Evolutionary conservation across 2,113 vertebrate species (phyloP).

Genomic region (Pseudonaja textilis): DNA sequence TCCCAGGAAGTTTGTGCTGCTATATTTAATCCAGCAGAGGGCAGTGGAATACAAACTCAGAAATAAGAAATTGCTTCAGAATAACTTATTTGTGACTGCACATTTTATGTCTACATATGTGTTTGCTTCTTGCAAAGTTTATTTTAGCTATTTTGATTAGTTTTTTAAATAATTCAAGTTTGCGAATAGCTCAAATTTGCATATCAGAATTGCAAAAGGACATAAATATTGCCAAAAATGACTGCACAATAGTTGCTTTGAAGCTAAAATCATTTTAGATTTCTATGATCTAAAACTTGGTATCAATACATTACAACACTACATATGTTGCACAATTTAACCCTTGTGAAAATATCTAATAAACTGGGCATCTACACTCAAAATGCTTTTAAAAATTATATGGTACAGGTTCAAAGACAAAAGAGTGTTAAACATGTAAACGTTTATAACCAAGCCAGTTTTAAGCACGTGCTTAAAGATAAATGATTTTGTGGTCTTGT

Average conservation of each 20-base stretch:
- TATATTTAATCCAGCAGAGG: constrained; percentile 54
- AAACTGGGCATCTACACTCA: not conserved
- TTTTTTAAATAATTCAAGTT: too few relatives aligned
- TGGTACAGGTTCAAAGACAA: not conserved
- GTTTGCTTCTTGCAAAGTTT: not conserved
- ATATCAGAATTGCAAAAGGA: accelerated
- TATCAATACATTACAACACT: not conserved
- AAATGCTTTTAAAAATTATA: not conserved
- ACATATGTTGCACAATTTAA: not conserved
- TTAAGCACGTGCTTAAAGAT: not conserved
- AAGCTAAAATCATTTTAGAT: not conserved
- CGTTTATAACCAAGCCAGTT: not conserved
- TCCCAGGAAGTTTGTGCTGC: not conserved
- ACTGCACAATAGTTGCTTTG: not conserved
- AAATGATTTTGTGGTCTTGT: not conserved
- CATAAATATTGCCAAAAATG: accelerated
- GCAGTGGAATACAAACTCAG: constrained; percentile 63
- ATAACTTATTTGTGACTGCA: not conserved
- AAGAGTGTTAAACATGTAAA: not conserved
- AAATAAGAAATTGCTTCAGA: not conserved
- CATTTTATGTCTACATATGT: not conserved
- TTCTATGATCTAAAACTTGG: accelerated
- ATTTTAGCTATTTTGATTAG: too few relatives aligned
- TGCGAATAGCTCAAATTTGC: not conserved
- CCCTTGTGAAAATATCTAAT: not conserved